Evolutionary conservation across 2,888 invertebrate genomes (phyloP).

Genomic region (Marronus borbonicus): DNA sequence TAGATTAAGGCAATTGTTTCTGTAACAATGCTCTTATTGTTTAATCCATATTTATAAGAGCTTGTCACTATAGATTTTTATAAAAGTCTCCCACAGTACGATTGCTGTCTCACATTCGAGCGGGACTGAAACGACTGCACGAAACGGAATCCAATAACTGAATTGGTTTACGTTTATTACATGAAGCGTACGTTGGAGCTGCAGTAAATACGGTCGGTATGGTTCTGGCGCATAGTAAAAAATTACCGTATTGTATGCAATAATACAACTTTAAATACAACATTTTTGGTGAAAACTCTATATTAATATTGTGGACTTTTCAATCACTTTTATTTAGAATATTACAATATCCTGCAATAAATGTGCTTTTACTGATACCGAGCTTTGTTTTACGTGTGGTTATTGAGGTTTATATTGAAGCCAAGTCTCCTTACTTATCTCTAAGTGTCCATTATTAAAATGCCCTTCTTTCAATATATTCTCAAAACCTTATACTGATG

Average conservation of each 20-base stretch:
- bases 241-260: background rate
- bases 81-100: conserved; percentile 34
- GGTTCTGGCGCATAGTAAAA: background rate
- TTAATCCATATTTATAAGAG: conserved; percentile 53
- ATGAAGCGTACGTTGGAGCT: background rate
- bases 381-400: too few species aligned
- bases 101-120: conserved; percentile 40
- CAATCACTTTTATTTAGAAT: too few species aligned
- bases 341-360: too few species aligned
- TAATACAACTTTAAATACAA: too few species aligned
- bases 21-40: conserved; percentile 54
- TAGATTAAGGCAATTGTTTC: conserved; percentile 53
- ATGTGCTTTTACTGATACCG: too few species aligned
- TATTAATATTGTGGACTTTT: too few species aligned
- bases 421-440: too few species aligned
- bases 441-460: too few species aligned
- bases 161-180: conserved; percentile 43
- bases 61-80: conserved; percentile 52
- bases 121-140: conserved; percentile 38
- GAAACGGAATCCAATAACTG: conserved; percentile 45
- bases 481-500: too few species aligned
- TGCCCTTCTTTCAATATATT: too few species aligned
- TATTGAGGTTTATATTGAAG: too few species aligned
- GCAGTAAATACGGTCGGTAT: conserved; percentile 2
- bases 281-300: too few species aligned